Evolutionary conservation across 2,113 vertebrate genomes (phyloP).

Genomic region (Solea solea): DNA sequence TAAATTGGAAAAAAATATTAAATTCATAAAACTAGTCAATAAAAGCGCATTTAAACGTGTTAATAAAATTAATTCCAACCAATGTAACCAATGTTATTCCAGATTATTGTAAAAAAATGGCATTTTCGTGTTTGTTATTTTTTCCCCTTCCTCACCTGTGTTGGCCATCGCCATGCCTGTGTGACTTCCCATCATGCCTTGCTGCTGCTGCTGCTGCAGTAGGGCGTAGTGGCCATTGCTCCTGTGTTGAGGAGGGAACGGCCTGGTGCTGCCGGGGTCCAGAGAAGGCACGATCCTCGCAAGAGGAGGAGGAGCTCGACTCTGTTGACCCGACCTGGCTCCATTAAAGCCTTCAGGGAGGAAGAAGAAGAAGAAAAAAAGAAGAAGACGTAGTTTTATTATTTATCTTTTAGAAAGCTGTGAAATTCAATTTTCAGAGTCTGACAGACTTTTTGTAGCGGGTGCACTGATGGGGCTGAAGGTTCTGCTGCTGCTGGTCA

Average conservation of each 20-base stretch:
- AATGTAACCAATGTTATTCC: too few species aligned
- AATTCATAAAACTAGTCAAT: too few species aligned
- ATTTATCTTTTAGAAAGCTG: background rate
- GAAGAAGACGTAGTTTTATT: background rate
- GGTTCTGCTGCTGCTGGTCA: constrained; percentile 79
- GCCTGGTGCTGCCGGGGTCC: constrained; percentile 84
- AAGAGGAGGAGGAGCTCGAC: constrained; percentile 82
- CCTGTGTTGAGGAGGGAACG: constrained; percentile 87
- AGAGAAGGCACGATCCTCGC: constrained; percentile 86
- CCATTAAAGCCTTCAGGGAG: constrained; percentile 83
- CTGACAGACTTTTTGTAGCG: too few species aligned
- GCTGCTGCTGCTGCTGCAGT: constrained; percentile 84
- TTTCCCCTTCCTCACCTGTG: constrained; percentile 46
- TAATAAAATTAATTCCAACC: too few species aligned
- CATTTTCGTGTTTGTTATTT: background rate
- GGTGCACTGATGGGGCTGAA: constrained; percentile 82
- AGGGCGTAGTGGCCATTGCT: constrained; percentile 87
- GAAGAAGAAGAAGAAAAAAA: background rate
- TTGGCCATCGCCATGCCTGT: constrained; percentile 80
- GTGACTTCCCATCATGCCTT: constrained; percentile 86
- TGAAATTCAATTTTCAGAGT: background rate
- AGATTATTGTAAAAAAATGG: too few species aligned
- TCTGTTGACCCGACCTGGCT: constrained; percentile 83
- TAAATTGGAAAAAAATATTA: too few species aligned
- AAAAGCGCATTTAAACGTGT: too few species aligned